Conservation (phyloP, 2,888 invertebrate genomes). For the Uloborus plumipes region DNA sequence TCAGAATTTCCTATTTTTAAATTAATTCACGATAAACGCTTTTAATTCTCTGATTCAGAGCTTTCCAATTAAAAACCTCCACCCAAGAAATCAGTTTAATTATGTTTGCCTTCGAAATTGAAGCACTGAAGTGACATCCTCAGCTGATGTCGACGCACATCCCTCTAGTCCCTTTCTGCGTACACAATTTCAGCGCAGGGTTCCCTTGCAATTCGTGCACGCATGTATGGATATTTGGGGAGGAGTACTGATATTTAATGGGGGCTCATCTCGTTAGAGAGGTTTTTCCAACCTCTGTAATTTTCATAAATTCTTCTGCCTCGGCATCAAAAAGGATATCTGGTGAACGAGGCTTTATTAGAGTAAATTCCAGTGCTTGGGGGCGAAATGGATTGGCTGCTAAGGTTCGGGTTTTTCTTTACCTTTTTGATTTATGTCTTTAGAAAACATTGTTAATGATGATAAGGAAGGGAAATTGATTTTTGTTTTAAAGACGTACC, state of each 20-base stretch:
- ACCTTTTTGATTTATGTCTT: background rate
- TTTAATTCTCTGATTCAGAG: no score
- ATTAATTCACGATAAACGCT: no score
- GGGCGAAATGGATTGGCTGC: constrained; percentile 30
- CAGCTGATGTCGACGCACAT: constrained; percentile 9
- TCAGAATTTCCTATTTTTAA: no score
- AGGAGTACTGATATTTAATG: constrained; percentile 46
- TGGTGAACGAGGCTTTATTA: constrained; percentile 27
- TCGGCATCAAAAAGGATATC: constrained; percentile 2
- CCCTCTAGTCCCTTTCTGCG: constrained; percentile 41
- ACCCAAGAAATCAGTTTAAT: no score
- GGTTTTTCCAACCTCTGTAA: constrained; percentile 51
- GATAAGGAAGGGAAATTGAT: no score
- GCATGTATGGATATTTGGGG: constrained; percentile 31
- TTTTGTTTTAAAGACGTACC: no score
- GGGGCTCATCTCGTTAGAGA: constrained; percentile 40
- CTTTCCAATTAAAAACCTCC: no score
- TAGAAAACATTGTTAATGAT: background rate
- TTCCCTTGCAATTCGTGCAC: constrained; percentile 34
- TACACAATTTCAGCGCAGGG: constrained; percentile 17
- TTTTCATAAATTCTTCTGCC: constrained; percentile 53
- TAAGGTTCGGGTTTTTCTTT: constrained; percentile 17
- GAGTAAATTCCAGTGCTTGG: constrained; percentile 19
- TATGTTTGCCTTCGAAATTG: no score
- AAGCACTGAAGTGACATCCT: no score